Conservation (phyloP, 2,113 vertebrate genomes). For the Brevimyrus niger region DNA sequence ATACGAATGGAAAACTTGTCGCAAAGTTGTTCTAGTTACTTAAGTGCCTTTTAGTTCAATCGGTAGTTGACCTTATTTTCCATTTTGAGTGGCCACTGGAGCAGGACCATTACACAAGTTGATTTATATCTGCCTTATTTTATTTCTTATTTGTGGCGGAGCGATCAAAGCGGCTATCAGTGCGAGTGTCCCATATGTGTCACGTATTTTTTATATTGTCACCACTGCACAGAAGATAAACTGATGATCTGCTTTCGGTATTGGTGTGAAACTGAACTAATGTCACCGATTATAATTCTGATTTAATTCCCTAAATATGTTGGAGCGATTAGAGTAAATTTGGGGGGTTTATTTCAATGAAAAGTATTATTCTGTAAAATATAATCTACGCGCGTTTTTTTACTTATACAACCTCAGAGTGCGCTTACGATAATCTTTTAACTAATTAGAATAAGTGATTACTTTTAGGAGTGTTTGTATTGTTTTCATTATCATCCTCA, state of each 20-base stretch:
- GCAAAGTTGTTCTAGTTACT: not conserved
- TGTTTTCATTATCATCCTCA: not conserved
- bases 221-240: not conserved
- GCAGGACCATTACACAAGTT: not conserved
- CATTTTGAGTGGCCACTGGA: not conserved
- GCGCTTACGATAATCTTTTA: not conserved
- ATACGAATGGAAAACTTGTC: not conserved
- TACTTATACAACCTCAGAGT: not conserved
- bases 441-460: not conserved
- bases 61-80: not conserved
- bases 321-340: not conserved
- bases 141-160: not conserved
- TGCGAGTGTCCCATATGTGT: not conserved
- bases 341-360: not conserved
- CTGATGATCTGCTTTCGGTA: not conserved
- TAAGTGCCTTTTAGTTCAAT: not conserved
- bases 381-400: not conserved
- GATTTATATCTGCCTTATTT: not conserved
- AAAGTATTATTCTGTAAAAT: not conserved
- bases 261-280: not conserved
- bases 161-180: not conserved
- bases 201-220: not conserved
- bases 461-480: not conserved
- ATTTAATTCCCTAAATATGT: not conserved
- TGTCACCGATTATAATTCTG: not conserved